Evolutionary conservation across 2,113 vertebrate species (phyloP).

Genomic region (Pandion haliaetus): DNA sequence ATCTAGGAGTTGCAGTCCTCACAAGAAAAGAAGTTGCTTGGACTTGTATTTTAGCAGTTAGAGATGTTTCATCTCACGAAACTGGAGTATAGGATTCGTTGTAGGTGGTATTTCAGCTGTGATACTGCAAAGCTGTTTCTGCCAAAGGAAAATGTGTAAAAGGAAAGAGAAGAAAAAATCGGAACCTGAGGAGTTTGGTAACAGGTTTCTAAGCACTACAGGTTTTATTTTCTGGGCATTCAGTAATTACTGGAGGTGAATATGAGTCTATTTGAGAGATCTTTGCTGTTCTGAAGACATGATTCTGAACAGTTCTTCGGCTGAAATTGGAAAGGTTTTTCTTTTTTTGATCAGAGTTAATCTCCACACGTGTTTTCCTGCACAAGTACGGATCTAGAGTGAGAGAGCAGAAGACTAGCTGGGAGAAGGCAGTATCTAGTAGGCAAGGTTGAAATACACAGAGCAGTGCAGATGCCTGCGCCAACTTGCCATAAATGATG

Average conservation of each 20-base stretch:
- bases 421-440: background rate
- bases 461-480: background rate
- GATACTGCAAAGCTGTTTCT: background rate
- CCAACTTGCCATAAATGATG: background rate
- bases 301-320: background rate
- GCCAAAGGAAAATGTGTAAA: background rate
- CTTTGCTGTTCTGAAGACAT: background rate
- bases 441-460: background rate
- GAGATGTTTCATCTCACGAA: background rate
- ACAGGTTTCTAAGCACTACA: background rate
- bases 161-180: accelerated
- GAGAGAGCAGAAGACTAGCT: background rate
- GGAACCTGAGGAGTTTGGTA: background rate
- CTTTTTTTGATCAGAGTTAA: background rate
- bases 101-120: background rate
- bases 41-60: background rate
- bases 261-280: background rate
- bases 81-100: background rate
- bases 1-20: background rate
- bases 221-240: background rate
- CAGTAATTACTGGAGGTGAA: background rate
- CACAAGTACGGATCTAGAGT: background rate
- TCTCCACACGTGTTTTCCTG: background rate
- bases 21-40: background rate
- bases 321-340: background rate